Base-by-base conservation (phyloP, 1,140 invertebrate genomes). In the Matsumurasca onukii region DNA sequence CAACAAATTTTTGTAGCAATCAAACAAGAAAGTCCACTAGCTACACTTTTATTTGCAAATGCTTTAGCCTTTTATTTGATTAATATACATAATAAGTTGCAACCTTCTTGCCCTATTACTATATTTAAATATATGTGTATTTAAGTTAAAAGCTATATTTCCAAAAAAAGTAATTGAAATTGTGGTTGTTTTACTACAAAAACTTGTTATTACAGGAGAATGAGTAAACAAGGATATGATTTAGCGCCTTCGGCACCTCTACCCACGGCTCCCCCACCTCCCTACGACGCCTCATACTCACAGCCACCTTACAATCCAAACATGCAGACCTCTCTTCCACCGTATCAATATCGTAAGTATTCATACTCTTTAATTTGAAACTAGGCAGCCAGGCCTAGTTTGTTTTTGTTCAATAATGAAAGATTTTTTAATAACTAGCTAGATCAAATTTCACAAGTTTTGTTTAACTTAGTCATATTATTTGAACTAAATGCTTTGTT, bases 311-410 rank as follows among this genome's bases (percentile, higher is more conserved):
- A 59, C 55, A 59, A 59, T 24, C 55, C 55, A 5, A 15, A 59
- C 25, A 24, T 5, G 3, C 2, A 25, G 5, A 9, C 25, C 15
- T 12, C 12, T 22, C 9, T 27, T 27, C 55, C 55, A 25, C 55
- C 55, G 25, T 59, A 59, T 59, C 55, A 59, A n/a, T 59, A 59
- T 24, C 55, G 55, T 59, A 59, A 59, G 55, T 59, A n/a, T n/a
- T n/a, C n/a, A n/a, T n/a, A n/a, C n/a, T n/a, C n/a, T n/a, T n/a
- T n/a, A n/a, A n/a, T n/a, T n/a, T n/a, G n/a, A n/a, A n/a, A n/a
- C n/a, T n/a, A n/a, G n/a, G n/a, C n/a, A n/a, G n/a, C n/a, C n/a
- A n/a, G n/a, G n/a, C n/a, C n/a, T n/a, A 51, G 5, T 51, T 51
- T n/a, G 3, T 9, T 20, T 51, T 20, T 20, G 24, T n/a, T 3